phyloP scores from a whole-genome alignment of 2,888 invertebrate species.

The Patella depressa region DNA sequence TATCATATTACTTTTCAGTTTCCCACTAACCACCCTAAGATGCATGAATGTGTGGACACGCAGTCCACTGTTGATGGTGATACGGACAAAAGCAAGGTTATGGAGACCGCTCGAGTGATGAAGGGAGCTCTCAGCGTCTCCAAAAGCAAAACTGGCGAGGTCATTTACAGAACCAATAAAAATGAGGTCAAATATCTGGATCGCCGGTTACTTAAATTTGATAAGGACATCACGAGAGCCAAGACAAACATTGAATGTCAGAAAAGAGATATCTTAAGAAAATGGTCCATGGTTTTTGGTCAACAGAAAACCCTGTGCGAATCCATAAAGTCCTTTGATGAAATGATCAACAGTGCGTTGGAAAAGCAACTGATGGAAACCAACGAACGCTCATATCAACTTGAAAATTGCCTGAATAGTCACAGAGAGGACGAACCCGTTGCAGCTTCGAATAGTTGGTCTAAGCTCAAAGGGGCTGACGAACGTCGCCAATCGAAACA shows the following conservation, averaged over 20 bases:
- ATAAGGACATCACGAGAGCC: constrained; percentile 30
- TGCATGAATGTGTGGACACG: constrained; percentile 49
- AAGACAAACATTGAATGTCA: constrained; percentile 27
- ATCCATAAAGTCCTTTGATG: constrained; percentile 36
- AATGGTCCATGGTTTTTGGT: constrained; percentile 42
- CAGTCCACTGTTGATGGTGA: constrained; percentile 44
- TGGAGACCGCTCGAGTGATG: constrained; percentile 51
- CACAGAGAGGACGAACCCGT: not conserved
- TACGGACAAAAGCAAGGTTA: constrained; percentile 44
- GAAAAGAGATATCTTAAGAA: constrained; percentile 33
- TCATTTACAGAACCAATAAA: constrained; percentile 51
- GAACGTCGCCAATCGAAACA: not conserved
- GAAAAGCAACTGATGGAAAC: constrained; percentile 9
- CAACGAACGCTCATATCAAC: not conserved
- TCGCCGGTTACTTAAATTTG: constrained; percentile 38
- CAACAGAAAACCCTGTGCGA: constrained; percentile 41
- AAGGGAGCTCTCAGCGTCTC: constrained; percentile 56
- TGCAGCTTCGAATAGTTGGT: not conserved
- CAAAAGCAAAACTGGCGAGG: constrained; percentile 53
- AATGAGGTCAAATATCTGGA: constrained; percentile 47
- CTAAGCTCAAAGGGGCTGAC: not conserved
- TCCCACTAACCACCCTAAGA: constrained; percentile 1
- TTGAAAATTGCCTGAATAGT: not conserved
- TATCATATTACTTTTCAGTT: not conserved
- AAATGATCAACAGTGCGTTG: constrained; percentile 38